A percentile compares a stretch with the other conserved stretches of the same genome.
Evolutionary conservation across 2,113 vertebrate species (phyloP).

Genomic region (Sturnira hondurensis): DNA sequence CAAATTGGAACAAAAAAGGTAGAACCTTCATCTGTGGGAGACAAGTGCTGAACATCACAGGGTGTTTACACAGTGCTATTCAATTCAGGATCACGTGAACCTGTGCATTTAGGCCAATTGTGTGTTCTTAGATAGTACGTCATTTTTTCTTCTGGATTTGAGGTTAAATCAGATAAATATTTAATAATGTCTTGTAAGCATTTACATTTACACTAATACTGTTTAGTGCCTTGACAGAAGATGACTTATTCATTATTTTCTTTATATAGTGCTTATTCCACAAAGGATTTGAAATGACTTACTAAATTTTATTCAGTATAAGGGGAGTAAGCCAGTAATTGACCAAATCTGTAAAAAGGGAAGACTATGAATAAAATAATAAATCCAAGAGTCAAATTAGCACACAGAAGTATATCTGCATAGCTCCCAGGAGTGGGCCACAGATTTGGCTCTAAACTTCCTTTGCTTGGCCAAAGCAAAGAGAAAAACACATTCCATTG

Average conservation of each 20-base stretch:
- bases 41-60: too few relatives aligned
- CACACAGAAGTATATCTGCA: background rate
- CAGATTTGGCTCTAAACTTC: background rate
- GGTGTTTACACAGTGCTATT: background rate
- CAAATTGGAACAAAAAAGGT: background rate
- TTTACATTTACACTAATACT: background rate
- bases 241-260: background rate
- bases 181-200: background rate
- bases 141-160: background rate
- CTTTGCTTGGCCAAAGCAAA: conserved; percentile 5
- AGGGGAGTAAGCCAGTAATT: background rate
- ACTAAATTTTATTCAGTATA: background rate
- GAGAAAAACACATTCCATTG: conserved; percentile 22
- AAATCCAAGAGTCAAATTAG: background rate
- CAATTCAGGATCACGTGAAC: rapidly evolving
- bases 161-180: background rate
- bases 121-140: background rate
- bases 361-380: background rate
- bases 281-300: background rate
- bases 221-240: background rate
- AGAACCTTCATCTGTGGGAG: background rate
- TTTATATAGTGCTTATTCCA: background rate
- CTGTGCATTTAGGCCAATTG: rapidly evolving
- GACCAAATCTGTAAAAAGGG: background rate
- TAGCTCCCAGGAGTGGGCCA: background rate